Base-by-base conservation (phyloP, 2,888 invertebrate species). In the Athripsodes cinereus region DNA sequence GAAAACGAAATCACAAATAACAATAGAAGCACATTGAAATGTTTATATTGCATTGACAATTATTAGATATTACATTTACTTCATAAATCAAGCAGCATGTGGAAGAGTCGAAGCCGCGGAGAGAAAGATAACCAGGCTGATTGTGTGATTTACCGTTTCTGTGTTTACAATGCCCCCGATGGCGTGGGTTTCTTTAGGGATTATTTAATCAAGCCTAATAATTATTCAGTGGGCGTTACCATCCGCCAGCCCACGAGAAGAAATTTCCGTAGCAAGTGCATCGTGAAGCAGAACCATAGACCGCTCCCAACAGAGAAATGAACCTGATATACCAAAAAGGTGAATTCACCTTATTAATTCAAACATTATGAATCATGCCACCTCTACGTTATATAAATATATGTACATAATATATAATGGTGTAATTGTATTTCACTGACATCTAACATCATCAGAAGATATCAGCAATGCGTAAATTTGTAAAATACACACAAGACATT, bases 121-220 rank as follows among this genome's bases (percentile, higher is more conserved):
- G 16, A 40, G 40, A 40, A 40, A 40, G 2, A 16, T 13, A 16
- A 31, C 8, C 11, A 40, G 13, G 40, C 13, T n/a, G 40, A 40
- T n/a, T 40, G 13, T 40, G 26, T 26, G 26, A 26, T 26, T 26
- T 26, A 26, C 40, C 16, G 40, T 26, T 26, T 26, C 5, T 26
- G 10, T 10, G 40, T 40, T 40, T 8, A 13, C 40, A 16, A n/a
- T 40, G 40, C 16, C 13, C 40, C 40, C 40, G 16, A 40, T 13
- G 16, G 40, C 40, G 40, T 40, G 40, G 40, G 40, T 16, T 16
- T 40, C n/a, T 40, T 40, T 40, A 40, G 48, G 55, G 55, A 59
- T 59, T 59, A 55, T 55, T 59, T 59, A 59, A 59, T 59, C 59
- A 59, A 40, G n/a, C 3, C 13, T 50, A 52, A 48, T 59, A 55